These are phyloP conservation scores for Apolygus lucorum DNA, from an alignment of 1,140 invertebrate species.

Conservation along the genomic window DNA sequence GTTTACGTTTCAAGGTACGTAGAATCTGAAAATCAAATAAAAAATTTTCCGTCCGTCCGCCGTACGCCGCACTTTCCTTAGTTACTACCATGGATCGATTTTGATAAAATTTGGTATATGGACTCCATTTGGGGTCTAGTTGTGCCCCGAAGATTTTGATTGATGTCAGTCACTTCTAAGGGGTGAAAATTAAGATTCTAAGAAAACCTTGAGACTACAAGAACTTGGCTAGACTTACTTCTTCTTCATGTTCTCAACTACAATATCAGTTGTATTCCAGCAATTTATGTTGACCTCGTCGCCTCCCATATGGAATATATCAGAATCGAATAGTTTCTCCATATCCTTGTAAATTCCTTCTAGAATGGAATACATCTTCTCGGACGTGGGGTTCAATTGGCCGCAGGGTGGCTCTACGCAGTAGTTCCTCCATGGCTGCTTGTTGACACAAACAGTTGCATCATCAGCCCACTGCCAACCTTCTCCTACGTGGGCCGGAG, in stretches of 20 bases:
- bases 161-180: too few relatives aligned
- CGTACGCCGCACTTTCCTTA: too few relatives aligned
- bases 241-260: conserved; percentile 53
- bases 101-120: too few relatives aligned
- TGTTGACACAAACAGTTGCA: conserved; percentile 51
- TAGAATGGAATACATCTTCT: conserved; percentile 62
- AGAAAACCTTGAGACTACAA: too few relatives aligned
- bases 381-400: conserved; percentile 68
- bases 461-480: conserved; percentile 69
- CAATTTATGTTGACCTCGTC: conserved; percentile 65
- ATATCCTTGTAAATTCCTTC: conserved; percentile 61
- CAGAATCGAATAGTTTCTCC: conserved; percentile 61
- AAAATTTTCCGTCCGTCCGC: too few relatives aligned
- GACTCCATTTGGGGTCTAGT: too few relatives aligned
- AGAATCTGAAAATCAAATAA: too few relatives aligned
- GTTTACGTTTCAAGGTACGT: too few relatives aligned
- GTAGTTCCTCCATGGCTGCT: conserved; percentile 63
- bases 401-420: conserved; percentile 83
- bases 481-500: conserved; percentile 78
- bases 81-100: too few relatives aligned
- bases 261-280: conserved; percentile 57
- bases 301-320: conserved; percentile 82
- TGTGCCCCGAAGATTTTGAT: too few relatives aligned
- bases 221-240: conserved; percentile 20
- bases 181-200: too few relatives aligned